Percentiles rank a stretch among this genome's conserved stretches.
phyloP scores from a whole-genome alignment of 2,888 invertebrate species.

The Agrochola lychnidis region DNA sequence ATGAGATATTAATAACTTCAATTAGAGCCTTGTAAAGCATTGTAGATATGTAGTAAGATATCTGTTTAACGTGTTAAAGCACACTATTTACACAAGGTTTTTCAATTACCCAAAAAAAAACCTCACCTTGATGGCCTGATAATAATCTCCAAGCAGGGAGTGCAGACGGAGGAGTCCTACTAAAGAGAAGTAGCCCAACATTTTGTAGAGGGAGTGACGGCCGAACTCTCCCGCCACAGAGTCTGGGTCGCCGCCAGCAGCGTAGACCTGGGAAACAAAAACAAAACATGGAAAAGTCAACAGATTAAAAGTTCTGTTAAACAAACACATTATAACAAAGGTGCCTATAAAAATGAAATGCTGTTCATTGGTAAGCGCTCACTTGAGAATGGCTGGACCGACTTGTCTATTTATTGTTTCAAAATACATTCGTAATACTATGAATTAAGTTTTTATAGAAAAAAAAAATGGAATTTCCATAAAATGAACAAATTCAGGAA shows the following conservation, averaged over 20 bases:
- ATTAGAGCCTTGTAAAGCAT: neutral
- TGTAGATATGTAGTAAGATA: neutral
- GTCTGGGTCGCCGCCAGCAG: slow-evolving; percentile 96
- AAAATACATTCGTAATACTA: too few relatives aligned
- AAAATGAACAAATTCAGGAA: neutral
- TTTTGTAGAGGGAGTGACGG: slow-evolving; percentile 98
- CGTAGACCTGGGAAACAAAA: slow-evolving; percentile 89
- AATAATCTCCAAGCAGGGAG: slow-evolving; percentile 99
- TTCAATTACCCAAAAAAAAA: neutral
- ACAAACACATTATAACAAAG: neutral
- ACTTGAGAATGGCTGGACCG: too few relatives aligned
- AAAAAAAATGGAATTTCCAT: neutral
- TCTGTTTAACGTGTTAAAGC: neutral
- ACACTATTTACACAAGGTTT: neutral
- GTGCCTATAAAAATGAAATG: neutral
- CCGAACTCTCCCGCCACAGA: slow-evolving; percentile 99
- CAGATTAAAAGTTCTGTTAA: neutral
- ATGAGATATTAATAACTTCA: neutral
- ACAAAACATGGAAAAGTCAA: slow-evolving; percentile 37
- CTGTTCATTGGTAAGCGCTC: too few relatives aligned
- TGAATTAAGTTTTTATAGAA: neutral
- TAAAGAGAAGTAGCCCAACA: slow-evolving; percentile 99
- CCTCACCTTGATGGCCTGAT: slow-evolving; percentile 97
- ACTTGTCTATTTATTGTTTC: too few relatives aligned
- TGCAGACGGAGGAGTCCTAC: slow-evolving; percentile 98